These are phyloP conservation scores for Tetragonula carbonaria DNA, from an alignment of 2,888 invertebrate genomes.

Conservation along the genomic window DNA sequence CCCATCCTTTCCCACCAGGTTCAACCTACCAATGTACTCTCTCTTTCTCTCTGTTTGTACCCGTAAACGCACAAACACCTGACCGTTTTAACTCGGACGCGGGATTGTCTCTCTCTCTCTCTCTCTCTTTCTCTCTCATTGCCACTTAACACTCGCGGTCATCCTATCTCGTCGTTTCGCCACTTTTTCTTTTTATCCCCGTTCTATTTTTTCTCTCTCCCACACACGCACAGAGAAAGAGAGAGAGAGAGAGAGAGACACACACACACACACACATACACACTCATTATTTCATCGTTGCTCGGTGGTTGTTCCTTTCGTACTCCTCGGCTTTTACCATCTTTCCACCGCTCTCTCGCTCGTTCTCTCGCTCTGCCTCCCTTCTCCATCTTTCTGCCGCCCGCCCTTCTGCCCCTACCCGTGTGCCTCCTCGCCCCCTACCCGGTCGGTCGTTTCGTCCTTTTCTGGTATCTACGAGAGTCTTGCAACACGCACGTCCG, in stretches of 20 bases:
- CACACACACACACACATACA: too few relatives aligned
- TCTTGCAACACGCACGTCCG: slow-evolving; percentile 64
- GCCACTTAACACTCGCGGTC: slow-evolving; percentile 40
- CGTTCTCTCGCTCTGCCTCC: background rate
- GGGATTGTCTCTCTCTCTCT: slow-evolving; percentile 26
- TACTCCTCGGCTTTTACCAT: slow-evolving; percentile 14
- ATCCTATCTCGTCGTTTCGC: background rate
- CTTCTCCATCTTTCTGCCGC: background rate
- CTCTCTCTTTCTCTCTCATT: slow-evolving; percentile 19
- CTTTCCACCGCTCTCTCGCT: background rate
- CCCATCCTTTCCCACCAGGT: slow-evolving; percentile 64
- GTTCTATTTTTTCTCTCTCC: background rate
- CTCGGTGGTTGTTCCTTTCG: slow-evolving; percentile 33
- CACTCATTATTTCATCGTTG: background rate
- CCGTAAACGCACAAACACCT: slow-evolving; percentile 55
- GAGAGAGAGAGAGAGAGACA: too few relatives aligned
- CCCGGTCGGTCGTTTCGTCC: slow-evolving; percentile 40
- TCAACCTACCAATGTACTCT: slow-evolving; percentile 40
- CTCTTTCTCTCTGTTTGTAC: slow-evolving; percentile 49
- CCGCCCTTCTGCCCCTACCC: background rate
- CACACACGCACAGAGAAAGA: background rate
- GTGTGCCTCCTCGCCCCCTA: background rate
- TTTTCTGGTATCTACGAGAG: slow-evolving; percentile 54
- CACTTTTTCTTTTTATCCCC: background rate
- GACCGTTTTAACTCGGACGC: slow-evolving; percentile 29